Base-by-base conservation (phyloP, 2,888 invertebrate genomes). In the Melikaiella ostensackeni region DNA sequence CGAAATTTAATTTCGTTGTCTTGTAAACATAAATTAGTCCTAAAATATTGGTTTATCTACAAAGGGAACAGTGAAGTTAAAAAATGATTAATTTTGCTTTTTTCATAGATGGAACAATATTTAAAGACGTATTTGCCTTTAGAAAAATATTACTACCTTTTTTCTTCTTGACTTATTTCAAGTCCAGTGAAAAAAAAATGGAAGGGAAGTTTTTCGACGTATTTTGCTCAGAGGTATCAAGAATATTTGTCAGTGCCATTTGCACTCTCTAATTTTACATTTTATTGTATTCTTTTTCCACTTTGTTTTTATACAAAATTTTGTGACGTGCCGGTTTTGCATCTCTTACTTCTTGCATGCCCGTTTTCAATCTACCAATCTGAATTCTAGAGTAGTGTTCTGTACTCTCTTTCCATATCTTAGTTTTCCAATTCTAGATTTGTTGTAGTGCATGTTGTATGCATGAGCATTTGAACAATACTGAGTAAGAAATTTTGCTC, bases 381-480 rank as follows among this genome's bases (percentile, higher is more conserved):
- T 76, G 33, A 75, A 81, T 50, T 74, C n/a, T 74, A 61, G 74
- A 77, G 64, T 77, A 66, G 16, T 74, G 73, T 46, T 57, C 59
- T 75, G 33, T 42, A 74, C 33, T 63, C 62, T 61, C 55, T 76
- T 79, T 64, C 73, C 73, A 19, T 80, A 70, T 75, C 27, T 80
- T 75, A 33, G 27, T 24, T 62, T 11, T 55, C 64, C 75, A 80
- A 79, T 74, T 85, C 83, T 89, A 88, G 85, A 87, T 85, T 85
- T 81, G 85, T 87, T 88, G 86, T 89, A 88, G 87, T 85, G 91
- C 91, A 91, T 89, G 91, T 86, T 86, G 85, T 86, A 86, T 87
- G 91, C 90, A 90, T 88, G 89, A 85, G 85, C 86, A 84, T 86
- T 87, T 85, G 80, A 85, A 86, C 84, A 86, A 85, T 81, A 84